Evolutionary conservation across 2,888 invertebrate species (phyloP).

Genomic region (Sympetrum striolatum): DNA sequence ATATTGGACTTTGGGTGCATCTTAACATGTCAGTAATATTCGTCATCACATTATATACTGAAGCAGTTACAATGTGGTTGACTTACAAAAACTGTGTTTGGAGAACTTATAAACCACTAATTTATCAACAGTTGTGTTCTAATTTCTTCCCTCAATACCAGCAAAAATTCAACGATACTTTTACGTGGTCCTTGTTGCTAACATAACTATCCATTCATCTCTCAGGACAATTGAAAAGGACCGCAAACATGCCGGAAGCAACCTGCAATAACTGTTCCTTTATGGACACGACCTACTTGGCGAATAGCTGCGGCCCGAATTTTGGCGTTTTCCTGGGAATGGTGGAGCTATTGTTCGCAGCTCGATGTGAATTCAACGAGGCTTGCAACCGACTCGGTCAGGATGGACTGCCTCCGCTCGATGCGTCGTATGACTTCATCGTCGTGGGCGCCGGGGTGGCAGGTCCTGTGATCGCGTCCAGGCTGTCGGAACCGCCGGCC

Average conservation of each 20-base stretch:
- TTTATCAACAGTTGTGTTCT: too few species aligned
- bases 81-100: too few species aligned
- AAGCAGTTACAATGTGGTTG: too few species aligned
- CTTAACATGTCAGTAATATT: too few species aligned
- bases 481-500: conserved; percentile 58
- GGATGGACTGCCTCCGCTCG: background rate
- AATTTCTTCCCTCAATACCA: too few species aligned
- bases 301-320: background rate
- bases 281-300: conserved; percentile 26
- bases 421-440: conserved; percentile 17
- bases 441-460: conserved; percentile 55
- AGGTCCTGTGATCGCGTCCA: conserved; percentile 61
- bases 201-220: too few species aligned
- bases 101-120: too few species aligned
- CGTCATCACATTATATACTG: too few species aligned
- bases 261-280: conserved; percentile 20
- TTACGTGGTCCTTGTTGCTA: too few species aligned
- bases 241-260: background rate
- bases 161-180: too few species aligned
- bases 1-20: too few species aligned
- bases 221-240: background rate
- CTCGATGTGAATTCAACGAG: conserved; percentile 44
- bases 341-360: conserved; percentile 10
- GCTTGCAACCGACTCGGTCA: conserved; percentile 8
- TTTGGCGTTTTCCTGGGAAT: conserved; percentile 8